Evolutionary conservation across 2,797 vertebrate genomes (phyloP), one percentile per base, ranked within the genome.

Genomic region (Dromococcyx pavoninus): DNA sequence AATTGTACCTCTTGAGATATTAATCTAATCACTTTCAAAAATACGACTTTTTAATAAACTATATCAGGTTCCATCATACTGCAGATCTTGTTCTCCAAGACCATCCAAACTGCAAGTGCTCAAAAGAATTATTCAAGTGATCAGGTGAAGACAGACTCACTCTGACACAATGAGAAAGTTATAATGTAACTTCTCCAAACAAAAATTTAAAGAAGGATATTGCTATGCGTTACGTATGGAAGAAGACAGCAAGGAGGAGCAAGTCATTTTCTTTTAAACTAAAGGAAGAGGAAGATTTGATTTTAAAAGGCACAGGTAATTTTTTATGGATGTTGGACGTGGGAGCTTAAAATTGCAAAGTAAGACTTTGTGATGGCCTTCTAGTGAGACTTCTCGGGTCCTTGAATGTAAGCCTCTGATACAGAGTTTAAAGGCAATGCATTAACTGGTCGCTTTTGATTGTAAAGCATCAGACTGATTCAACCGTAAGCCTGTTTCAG

Each of bases 1-100:
- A 61, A 48, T 35, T 65, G 7, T 44, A 16, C 8, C 11, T 76
- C 15, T n/a, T 73, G 51, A 70, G 23, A 51, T 56, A 77, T 51
- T 69, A 53, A 61, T 90, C 24, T 70, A 27, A 83, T 44, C 15
- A 21, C 16, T 88, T 90, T 86, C 24, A 65, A 53, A 90, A 65
- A 15, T 32, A 64, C 13, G 48, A 53, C 7, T 7, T 69, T 64
- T 43, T 30, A 62, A 57, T 33, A 58, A 85, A 67, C 1, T 28
- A 37, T 2, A 35, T 57, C 37, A 50, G 6, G 15, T 50, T 89
- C 25, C 7, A 44, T 66, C 35, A 17, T 54, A 28, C 35, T 33
- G 27, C 11, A 43, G 13, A 39, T 60, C 21, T 78, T 64, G 43
- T 51, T 62, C 28, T 56, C 13, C 13, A 75, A 35, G 41, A 28